phyloP scores from a whole-genome alignment of 2,113 vertebrate genomes.

The Rhinichthys klamathensis region DNA sequence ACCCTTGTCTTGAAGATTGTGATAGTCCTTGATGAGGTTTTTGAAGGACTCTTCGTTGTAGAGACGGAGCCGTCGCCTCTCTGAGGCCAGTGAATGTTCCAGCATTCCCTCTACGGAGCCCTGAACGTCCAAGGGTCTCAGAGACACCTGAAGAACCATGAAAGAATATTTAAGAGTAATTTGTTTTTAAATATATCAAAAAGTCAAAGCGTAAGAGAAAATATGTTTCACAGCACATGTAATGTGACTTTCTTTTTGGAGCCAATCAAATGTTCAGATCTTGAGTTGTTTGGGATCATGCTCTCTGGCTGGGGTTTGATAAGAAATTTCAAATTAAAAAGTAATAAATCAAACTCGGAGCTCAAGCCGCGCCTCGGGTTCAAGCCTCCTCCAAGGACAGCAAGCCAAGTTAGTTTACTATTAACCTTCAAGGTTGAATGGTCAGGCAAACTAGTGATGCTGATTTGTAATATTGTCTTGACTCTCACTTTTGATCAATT shows the following conservation, averaged over 20 bases:
- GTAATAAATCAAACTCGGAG: neutral
- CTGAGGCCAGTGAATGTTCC: slow-evolving; percentile 76
- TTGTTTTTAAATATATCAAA: neutral
- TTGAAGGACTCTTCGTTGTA: slow-evolving; percentile 72
- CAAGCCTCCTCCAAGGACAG: too few relatives aligned
- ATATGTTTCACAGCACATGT: too few relatives aligned
- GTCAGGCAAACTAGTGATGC: too few relatives aligned
- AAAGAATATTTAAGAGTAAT: neutral
- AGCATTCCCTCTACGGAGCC: slow-evolving; percentile 70
- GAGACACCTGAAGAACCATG: slow-evolving; percentile 66
- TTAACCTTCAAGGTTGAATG: too few relatives aligned
- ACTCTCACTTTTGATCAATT: too few relatives aligned
- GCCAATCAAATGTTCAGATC: too few relatives aligned
- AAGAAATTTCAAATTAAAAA: neutral
- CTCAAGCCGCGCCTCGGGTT: too few relatives aligned
- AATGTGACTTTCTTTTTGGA: too few relatives aligned
- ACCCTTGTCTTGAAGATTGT: slow-evolving; percentile 50
- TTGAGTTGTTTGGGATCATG: too few relatives aligned
- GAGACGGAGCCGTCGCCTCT: slow-evolving; percentile 77
- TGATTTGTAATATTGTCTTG: too few relatives aligned
- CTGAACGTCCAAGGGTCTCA: slow-evolving; percentile 72
- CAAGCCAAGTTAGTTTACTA: too few relatives aligned
- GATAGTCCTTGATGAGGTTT: slow-evolving; percentile 72
- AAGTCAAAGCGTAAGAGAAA: neutral
- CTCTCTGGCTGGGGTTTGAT: neutral